Percentiles rank a stretch among this genome's conserved stretches.
These are phyloP conservation scores for Macropus fuliginosus DNA, from an alignment of 2,797 vertebrate species.

Conservation along the genomic window DNA sequence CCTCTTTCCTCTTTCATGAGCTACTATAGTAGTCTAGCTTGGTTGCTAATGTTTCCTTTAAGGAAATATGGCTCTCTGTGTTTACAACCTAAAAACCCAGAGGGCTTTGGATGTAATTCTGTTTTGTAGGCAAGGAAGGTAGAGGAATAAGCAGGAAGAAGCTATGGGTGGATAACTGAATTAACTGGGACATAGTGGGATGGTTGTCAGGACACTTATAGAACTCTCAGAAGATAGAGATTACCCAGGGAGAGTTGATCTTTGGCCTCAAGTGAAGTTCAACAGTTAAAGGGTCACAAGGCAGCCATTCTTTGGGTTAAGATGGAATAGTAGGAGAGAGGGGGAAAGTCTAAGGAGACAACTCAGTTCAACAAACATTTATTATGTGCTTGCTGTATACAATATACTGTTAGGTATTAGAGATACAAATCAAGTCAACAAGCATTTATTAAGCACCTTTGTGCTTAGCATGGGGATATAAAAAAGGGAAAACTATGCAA, in stretches of 20 bases:
- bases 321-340: neutral
- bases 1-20: no score
- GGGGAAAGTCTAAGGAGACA: neutral
- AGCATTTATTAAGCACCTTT: neutral
- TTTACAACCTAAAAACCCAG: no score
- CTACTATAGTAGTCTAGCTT: no score
- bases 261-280: neutral
- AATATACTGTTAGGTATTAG: neutral
- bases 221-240: neutral
- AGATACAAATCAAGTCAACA: neutral
- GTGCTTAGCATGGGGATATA: neutral
- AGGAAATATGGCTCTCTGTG: no score
- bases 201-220: neutral
- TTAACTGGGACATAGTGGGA: neutral
- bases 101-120: no score
- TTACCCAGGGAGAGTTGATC: neutral
- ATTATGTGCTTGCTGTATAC: neutral
- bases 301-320: neutral
- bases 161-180: neutral
- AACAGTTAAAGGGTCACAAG: neutral
- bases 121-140: no score
- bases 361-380: neutral
- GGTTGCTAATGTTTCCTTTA: no score
- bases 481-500: neutral
- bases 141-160: neutral